Evolutionary conservation across 2,888 invertebrate species (phyloP).

Genomic region (Boloria euphrosyne): DNA sequence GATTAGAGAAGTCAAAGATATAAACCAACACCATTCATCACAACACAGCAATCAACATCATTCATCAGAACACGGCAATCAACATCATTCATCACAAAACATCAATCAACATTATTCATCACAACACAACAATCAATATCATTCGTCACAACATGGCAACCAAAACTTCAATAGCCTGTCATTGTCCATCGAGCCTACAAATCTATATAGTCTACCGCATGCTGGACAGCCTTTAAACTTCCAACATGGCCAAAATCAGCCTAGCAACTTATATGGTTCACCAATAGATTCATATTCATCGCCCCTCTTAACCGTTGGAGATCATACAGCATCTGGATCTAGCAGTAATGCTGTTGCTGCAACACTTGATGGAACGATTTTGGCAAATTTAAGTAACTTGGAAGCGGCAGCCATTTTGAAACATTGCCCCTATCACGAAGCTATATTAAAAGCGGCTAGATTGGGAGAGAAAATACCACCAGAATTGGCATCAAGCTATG

Average conservation of each 20-base stretch:
- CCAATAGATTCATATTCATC: slow-evolving; percentile 79
- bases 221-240: slow-evolving; percentile 73
- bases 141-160: slow-evolving; percentile 52
- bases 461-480: slow-evolving; percentile 72
- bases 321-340: slow-evolving; percentile 76
- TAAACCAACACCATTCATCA: slow-evolving; percentile 52
- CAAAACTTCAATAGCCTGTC: slow-evolving; percentile 53
- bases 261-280: slow-evolving; percentile 67
- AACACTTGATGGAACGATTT: slow-evolving; percentile 65
- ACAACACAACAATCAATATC: no score
- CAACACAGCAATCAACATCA: slow-evolving; percentile 48
- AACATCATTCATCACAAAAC: background rate
- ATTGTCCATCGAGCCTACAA: slow-evolving; percentile 75
- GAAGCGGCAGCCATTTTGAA: slow-evolving; percentile 77
- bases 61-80: slow-evolving; percentile 50
- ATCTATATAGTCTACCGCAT: slow-evolving; percentile 79
- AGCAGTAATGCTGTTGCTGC: slow-evolving; percentile 64
- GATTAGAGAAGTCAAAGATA: slow-evolving; percentile 81
- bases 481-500: slow-evolving; percentile 76
- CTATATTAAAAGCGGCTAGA: slow-evolving; percentile 72
- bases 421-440: slow-evolving; percentile 79
- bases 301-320: slow-evolving; percentile 75
- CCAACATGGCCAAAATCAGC: slow-evolving; percentile 58
- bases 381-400: slow-evolving; percentile 66
- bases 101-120: no score